Evolutionary conservation across 2,888 invertebrate genomes (phyloP).

Genomic region (Mythimna impura): DNA sequence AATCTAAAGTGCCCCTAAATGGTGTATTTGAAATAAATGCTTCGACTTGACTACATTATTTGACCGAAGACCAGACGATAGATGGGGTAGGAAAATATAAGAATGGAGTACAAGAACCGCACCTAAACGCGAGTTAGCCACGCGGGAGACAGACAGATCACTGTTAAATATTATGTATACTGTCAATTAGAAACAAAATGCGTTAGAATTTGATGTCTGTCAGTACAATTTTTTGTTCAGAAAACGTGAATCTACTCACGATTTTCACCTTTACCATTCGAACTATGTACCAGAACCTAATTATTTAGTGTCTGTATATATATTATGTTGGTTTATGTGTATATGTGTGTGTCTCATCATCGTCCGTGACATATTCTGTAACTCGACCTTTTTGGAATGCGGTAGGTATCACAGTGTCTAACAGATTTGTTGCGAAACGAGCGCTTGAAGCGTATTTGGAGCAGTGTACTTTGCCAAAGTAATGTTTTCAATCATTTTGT

Average conservation of each 20-base stretch:
- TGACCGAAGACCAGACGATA: neutral
- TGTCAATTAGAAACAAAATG: slow-evolving; percentile 1
- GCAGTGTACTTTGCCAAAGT: slow-evolving; percentile 32
- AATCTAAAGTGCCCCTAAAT: too few species aligned
- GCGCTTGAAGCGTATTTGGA: slow-evolving; percentile 52
- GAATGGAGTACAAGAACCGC: too few species aligned
- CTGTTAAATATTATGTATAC: too few species aligned
- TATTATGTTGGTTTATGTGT: neutral
- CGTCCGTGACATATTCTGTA: slow-evolving; percentile 47
- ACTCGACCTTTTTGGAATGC: slow-evolving; percentile 55
- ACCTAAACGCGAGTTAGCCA: too few species aligned
- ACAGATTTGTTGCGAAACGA: slow-evolving; percentile 58
- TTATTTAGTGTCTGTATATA: neutral
- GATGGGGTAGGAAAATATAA: too few species aligned
- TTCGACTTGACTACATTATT: too few species aligned
- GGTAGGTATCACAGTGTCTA: slow-evolving; percentile 45
- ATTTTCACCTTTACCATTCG: slow-evolving; percentile 28
- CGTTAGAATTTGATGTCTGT: slow-evolving; percentile 7
- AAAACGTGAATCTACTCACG: slow-evolving; percentile 37
- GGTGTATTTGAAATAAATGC: too few species aligned
- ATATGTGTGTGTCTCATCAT: slow-evolving; percentile 24
- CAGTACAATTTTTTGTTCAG: slow-evolving; percentile 17
- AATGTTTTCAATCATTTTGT: slow-evolving; percentile 5
- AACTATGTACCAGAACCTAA: slow-evolving; percentile 5
- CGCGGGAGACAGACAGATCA: too few species aligned